A percentile compares a stretch with the other conserved stretches of the same genome.
phyloP scores from a whole-genome alignment of 2,888 invertebrate species.

The Drosophila tanythrix region DNA sequence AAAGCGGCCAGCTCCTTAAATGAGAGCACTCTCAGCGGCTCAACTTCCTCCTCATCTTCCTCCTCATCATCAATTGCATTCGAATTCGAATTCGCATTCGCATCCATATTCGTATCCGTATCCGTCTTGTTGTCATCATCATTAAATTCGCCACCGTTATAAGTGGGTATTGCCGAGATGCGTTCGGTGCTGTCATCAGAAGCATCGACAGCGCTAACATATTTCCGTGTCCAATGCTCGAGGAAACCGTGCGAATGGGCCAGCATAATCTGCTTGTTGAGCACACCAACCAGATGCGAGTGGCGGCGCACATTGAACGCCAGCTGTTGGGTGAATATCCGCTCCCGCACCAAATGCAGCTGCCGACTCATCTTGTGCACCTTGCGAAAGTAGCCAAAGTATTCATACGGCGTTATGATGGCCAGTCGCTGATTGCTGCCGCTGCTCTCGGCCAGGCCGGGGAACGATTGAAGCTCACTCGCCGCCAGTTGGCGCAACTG shows the following conservation, averaged over 20 bases:
- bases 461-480: conserved; percentile 69
- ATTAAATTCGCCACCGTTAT: not conserved
- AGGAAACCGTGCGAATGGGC: conserved; percentile 69
- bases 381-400: conserved; percentile 74
- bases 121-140: not conserved
- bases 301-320: conserved; percentile 71
- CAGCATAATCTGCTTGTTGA: conserved; percentile 64
- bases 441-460: conserved; percentile 39
- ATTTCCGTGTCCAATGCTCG: conserved; percentile 61
- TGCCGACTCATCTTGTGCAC: conserved; percentile 54
- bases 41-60: conserved; percentile 12
- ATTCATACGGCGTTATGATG: conserved; percentile 75
- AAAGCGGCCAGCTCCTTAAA: conserved; percentile 67
- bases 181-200: conserved; percentile 54
- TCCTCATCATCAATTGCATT: too few species aligned
- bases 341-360: conserved; percentile 72
- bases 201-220: conserved; percentile 66
- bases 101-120: not conserved
- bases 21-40: conserved; percentile 50
- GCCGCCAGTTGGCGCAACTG: conserved; percentile 52
- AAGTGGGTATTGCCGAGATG: conserved; percentile 34
- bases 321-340: conserved; percentile 73
- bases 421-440: conserved; percentile 58
- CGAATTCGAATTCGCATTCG: not conserved
- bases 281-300: conserved; percentile 65